phyloP scores from a whole-genome alignment of 2,888 invertebrate genomes.

The Hyles lineata region DNA sequence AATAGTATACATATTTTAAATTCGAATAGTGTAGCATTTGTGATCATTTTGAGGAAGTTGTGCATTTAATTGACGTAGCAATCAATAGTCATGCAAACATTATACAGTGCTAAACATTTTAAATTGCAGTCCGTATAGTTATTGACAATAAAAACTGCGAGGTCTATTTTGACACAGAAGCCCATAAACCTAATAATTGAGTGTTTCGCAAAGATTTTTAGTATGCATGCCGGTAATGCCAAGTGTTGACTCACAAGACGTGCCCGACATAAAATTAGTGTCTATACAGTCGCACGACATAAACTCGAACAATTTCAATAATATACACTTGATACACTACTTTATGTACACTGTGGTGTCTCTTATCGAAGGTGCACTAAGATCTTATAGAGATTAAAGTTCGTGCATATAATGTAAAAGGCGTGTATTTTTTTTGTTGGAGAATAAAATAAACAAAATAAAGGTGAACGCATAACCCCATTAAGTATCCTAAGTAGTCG shows the following conservation, averaged over 20 bases:
- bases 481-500: too few species aligned
- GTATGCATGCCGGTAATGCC: slow-evolving; percentile 51
- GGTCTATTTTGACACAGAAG: slow-evolving; percentile 29
- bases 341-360: background rate
- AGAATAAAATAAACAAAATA: too few species aligned
- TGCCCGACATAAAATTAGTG: slow-evolving; percentile 40
- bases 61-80: too few species aligned
- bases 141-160: background rate
- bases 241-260: slow-evolving; percentile 50
- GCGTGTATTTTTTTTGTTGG: too few species aligned
- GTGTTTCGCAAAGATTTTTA: slow-evolving; percentile 55
- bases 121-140: background rate
- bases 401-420: too few species aligned
- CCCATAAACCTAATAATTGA: slow-evolving; percentile 46
- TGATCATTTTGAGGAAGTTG: background rate
- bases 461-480: too few species aligned
- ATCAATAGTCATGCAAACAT: too few species aligned
- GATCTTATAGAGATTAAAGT: too few species aligned
- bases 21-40: background rate
- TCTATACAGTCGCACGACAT: slow-evolving; percentile 16
- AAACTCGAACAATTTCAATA: slow-evolving; percentile 19
- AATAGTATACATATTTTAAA: background rate
- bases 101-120: background rate
- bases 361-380: slow-evolving; percentile 1
- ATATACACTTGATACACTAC: slow-evolving; percentile 12